phyloP scores from a whole-genome alignment of 2,797 vertebrate genomes.

The Perodicticus potto region DNA sequence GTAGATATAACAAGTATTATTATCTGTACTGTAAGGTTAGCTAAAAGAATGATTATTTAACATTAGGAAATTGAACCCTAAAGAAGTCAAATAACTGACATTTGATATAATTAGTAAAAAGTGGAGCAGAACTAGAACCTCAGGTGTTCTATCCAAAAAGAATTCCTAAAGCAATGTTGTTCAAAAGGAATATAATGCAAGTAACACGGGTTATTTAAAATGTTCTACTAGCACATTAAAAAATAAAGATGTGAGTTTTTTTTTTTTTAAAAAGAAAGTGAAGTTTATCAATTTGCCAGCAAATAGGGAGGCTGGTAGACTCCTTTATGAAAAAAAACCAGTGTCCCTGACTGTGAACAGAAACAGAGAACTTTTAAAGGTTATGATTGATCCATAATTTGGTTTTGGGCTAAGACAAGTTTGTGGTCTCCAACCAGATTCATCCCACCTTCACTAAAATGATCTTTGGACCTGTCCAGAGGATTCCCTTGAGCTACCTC shows the following conservation, averaged over 20 bases:
- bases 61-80: neutral
- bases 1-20: neutral
- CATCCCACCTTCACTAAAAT: too few species aligned
- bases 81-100: neutral
- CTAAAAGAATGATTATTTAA: neutral
- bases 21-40: neutral
- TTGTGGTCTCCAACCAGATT: too few species aligned
- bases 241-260: neutral
- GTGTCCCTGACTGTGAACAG: too few species aligned
- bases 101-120: neutral
- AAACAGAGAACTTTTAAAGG: too few species aligned
- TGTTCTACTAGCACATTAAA: neutral
- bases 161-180: neutral
- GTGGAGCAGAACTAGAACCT: neutral
- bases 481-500: too few species aligned
- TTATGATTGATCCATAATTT: too few species aligned
- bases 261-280: too few species aligned
- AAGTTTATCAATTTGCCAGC: too few species aligned
- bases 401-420: too few species aligned
- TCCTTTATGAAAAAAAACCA: too few species aligned
- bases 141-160: neutral
- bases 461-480: too few species aligned
- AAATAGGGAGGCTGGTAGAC: too few species aligned
- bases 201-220: neutral
- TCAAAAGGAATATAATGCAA: slow-evolving; percentile 2